Evolutionary conservation across 2,888 invertebrate species (phyloP), one percentile per base, ranked within the genome.

Genomic region (Aradus depressus): DNA sequence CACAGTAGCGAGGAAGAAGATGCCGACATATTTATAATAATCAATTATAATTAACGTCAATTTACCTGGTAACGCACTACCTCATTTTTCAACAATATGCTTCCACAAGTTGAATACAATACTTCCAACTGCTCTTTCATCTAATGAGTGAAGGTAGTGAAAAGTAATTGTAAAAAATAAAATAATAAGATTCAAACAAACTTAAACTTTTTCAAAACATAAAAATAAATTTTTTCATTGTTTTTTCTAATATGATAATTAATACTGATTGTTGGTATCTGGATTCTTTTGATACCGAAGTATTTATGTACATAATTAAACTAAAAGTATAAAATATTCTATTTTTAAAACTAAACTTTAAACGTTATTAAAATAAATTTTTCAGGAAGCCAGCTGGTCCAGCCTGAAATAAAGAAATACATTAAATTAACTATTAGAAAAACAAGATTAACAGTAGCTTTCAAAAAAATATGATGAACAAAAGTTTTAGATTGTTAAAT

Each of bases 301-400:
- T 32, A 3, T n/a, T 31, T 45, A 31, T 53, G 53, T 31, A 16
- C 44, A 37, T 42, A 42, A 19, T 34, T 39, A 50, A 34, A 54
- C 43, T 50, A 51, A 32, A 39, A 21, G 32, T 19, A n/a, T 41
- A 26, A n/a, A 53, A 43, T 43, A 23, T n/a, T 34, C 26, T 51
- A 43, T 19, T 55, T 45, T 23, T 54, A 41, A 41, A 65, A 66
- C 64, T 65, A 65, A 67, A 66, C 65, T 63, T 62, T 66, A 65
- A 62, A 64, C 61, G 63, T 63, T 62, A 63, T 85, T 88, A 89
- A 81, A 89, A 89, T 78, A 89, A 87, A 81, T 88, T 88, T 80
- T 89, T 89, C 72, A 89, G 80, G 80, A 89, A 89, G 75, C 87
- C 87, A 73, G 88, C 86, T 70, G 89, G 86, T 72, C 88, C 88